Evolutionary conservation across 2,888 invertebrate species (phyloP), one percentile per base, ranked within the genome.

Genomic region (Thumatha senex): DNA sequence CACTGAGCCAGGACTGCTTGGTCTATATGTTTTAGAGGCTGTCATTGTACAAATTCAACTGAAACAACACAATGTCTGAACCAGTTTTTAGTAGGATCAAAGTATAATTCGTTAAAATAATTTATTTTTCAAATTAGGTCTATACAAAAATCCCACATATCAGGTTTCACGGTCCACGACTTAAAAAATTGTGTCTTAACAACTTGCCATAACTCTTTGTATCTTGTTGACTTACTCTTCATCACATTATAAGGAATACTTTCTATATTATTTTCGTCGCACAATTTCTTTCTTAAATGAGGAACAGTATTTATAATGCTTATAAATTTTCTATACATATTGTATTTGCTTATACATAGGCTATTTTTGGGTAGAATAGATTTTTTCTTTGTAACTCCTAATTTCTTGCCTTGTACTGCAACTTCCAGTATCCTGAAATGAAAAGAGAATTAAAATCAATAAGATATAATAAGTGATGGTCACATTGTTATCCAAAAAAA

Each of bases 311-410:
- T 70, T 29, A 93, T 51, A 48, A 92, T 61, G 11, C 80, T 67
- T 13, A 90, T 50, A 67, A 93, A 95, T 42, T 64, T 84, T 57
- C 80, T 78, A 43, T 93, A 89, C 3, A 95, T 59, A 58, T 86
- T 86, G 63, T 87, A 89, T 83, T 94, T 94, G 63, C 92, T 93
- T 36, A 94, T 87, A 45, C 86, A 78, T 50, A 95, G 76, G 34
- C 88, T 86, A 41, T 80, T 88, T 11, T 76, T 87, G 13, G 82
- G 80, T 15, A 71, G 76, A 44, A 80, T 76, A 24, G 81, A 70
- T 53, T 86, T 89, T 70, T 95, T 96, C 75, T 95, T 96, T 0
- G 96, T 97, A 1, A 94, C 88, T 4, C 98, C 98, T 76, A 96
- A 94, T 58, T 94, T 96, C 68, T 92, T 93, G 4, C 98, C 98